Evolutionary conservation across 2,113 vertebrate species (phyloP), one percentile per base, ranked within the genome.

Genomic region (Megaleporinus macrocephalus): DNA sequence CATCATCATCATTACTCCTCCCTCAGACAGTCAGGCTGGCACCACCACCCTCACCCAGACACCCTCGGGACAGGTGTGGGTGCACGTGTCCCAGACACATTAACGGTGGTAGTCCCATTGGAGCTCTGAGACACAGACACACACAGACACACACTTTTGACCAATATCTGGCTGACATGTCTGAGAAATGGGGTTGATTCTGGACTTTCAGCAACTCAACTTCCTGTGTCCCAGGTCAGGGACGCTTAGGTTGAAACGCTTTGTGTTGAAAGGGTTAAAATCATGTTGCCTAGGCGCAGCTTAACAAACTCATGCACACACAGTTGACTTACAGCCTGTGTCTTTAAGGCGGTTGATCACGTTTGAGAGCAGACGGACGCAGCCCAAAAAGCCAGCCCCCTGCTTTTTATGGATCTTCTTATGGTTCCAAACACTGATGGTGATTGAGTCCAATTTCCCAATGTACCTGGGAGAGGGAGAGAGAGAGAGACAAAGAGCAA

Each of bases 351-450:
- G 96, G 89, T 97, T 98, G 93, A 99, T 99, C 36, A 96, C 95
- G 0, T 98, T 99, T 86, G 97, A 99, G 85, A 99, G 96, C 87
- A 99, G 98, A 74, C 98, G 96, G 74, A 99, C 96, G 86, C 98
- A 99, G 87, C 97, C 98, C 87, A 99, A 94, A 94, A 99, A 99
- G 12, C 98, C 98, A 24, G 97, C 98, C 78, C 98, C 98, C 91
- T 99, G 98, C 88, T 99, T 99, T 95, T 99, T 99, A 92, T 99
- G 98, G 79, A 99, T 98, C 92, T 99, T 99, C 94, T 99, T 99
- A 91, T 99, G 97, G 90, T 99, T 99, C 98, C 98, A 99, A 61
- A 99, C 96, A 0, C 98, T 99, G 93, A 99, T 99, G 0, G 98
- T 99, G 93, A 99, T 97, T 7, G 98, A 99, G 88, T 99, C 98